A percentile compares a stretch with the other conserved stretches of the same genome.
Evolutionary conservation across 2,113 vertebrate genomes (phyloP).

Genomic region (Lota lota): DNA sequence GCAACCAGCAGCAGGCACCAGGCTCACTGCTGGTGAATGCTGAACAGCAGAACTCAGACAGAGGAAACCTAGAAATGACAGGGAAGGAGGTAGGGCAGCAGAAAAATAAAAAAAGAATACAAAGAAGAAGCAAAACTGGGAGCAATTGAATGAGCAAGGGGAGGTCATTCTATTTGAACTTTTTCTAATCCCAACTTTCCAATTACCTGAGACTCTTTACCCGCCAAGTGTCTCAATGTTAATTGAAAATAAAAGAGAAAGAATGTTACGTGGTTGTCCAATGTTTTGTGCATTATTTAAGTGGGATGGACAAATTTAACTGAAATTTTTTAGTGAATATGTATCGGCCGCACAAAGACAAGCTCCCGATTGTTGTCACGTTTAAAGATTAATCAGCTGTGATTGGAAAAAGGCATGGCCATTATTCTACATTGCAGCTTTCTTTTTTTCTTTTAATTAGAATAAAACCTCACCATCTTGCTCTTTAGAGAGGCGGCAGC

Average conservation of each 20-base stretch:
- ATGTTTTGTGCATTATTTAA: slow-evolving; percentile 20
- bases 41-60: neutral
- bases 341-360: slow-evolving; percentile 18
- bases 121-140: neutral
- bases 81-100: neutral
- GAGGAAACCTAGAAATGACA: neutral
- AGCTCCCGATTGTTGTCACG: slow-evolving; percentile 31
- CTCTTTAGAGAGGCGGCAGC: neutral
- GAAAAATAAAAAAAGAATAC: neutral
- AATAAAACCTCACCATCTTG: neutral
- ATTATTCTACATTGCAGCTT: slow-evolving; percentile 30
- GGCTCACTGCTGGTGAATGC: neutral
- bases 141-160: neutral
- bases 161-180: too few species aligned
- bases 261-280: slow-evolving; percentile 7
- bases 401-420: slow-evolving; percentile 18
- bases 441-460: slow-evolving; percentile 39
- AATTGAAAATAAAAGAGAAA: slow-evolving; percentile 8
- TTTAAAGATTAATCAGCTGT: slow-evolving; percentile 43
- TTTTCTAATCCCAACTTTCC: neutral
- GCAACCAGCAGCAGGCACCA: neutral
- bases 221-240: neutral
- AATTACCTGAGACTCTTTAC: neutral
- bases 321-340: slow-evolving; percentile 41
- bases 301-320: slow-evolving; percentile 18